These are phyloP conservation scores for Bhutanitis thaidina DNA, from an alignment of 2,888 invertebrate genomes.

Conservation along the genomic window DNA sequence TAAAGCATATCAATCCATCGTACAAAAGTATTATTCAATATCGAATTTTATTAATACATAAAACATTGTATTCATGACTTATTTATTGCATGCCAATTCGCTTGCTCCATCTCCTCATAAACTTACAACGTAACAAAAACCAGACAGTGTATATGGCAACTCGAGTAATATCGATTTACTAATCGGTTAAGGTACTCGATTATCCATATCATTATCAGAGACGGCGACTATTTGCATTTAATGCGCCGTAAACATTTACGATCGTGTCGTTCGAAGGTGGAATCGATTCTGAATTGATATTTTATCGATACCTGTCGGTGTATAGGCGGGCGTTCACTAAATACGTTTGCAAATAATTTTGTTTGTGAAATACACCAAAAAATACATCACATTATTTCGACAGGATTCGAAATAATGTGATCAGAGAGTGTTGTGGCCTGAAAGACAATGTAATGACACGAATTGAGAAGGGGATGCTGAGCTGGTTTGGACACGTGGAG, in stretches of 20 bases:
- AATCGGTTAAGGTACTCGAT: conserved; percentile 44
- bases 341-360: conserved; percentile 22
- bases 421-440: no score
- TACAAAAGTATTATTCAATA: no score
- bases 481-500: no score
- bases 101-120: background rate
- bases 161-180: conserved; percentile 25
- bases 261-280: conserved; percentile 49
- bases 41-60: no score
- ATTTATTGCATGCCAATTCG: background rate
- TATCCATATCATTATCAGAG: conserved; percentile 49
- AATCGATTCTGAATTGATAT: conserved; percentile 52
- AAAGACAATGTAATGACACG: no score
- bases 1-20: no score
- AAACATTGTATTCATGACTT: background rate
- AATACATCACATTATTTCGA: no score
- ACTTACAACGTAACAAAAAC: conserved; percentile 7
- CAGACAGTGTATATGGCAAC: conserved; percentile 5
- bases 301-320: conserved; percentile 44
- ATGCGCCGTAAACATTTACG: conserved; percentile 60
- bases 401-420: no score
- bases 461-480: no score
- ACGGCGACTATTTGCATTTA: conserved; percentile 58
- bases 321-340: conserved; percentile 23
- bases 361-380: conserved; percentile 16